Evolutionary conservation across 2,888 invertebrate genomes (phyloP).

Genomic region (Dynastes maya): DNA sequence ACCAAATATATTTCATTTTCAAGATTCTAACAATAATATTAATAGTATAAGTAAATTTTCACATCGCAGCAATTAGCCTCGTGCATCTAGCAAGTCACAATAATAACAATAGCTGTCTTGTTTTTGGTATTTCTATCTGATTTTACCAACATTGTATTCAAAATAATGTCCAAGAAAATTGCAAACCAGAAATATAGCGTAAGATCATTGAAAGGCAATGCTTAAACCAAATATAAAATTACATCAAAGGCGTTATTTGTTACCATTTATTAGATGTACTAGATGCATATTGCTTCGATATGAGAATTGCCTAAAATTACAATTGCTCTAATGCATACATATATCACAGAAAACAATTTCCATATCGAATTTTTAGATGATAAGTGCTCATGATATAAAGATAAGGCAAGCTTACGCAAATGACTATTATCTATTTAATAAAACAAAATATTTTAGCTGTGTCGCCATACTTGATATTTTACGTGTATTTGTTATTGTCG

Average conservation of each 20-base stretch:
- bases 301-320: conserved; percentile 1
- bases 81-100: no score
- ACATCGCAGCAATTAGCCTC: no score
- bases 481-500: conserved; percentile 8
- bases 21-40: not conserved
- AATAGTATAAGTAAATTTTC: not conserved
- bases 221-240: no score
- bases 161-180: no score
- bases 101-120: no score
- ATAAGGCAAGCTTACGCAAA: conserved; percentile 35
- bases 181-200: no score
- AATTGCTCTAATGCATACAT: conserved; percentile 18
- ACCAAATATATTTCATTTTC: conserved; percentile 17
- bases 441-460: conserved; percentile 20
- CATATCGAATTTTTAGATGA: conserved; percentile 36
- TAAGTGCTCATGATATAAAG: conserved; percentile 29
- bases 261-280: no score
- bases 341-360: conserved; percentile 38
- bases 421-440: conserved; percentile 28
- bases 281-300: no score
- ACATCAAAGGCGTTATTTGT: no score
- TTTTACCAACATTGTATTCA: no score
- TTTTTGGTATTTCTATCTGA: no score
- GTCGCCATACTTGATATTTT: conserved; percentile 35
- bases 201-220: no score